A percentile compares a stretch with the other conserved stretches of the same genome.
These are phyloP conservation scores for Nemapogon koenigi DNA, from an alignment of 2,888 invertebrate genomes.

Conservation along the genomic window DNA sequence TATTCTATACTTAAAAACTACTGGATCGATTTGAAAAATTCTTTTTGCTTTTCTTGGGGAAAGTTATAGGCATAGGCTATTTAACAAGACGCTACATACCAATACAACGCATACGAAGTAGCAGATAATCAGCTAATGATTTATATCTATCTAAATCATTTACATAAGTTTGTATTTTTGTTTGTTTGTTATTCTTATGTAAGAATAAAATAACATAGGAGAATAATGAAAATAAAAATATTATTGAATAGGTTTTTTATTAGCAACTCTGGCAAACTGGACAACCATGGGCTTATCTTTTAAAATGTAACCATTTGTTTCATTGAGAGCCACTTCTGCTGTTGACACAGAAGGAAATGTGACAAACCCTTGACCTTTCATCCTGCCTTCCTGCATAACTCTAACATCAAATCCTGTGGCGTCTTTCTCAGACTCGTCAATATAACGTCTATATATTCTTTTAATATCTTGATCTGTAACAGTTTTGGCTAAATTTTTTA, in stretches of 20 bases:
- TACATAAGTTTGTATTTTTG: background rate
- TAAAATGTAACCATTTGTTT: conserved; percentile 87
- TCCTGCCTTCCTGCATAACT: conserved; percentile 92
- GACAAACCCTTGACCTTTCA: conserved; percentile 96
- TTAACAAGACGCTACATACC: too few relatives aligned
- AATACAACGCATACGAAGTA: too few relatives aligned
- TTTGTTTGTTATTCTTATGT: conserved; percentile 11
- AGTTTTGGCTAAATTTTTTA: conserved; percentile 88
- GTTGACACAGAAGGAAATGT: conserved; percentile 74
- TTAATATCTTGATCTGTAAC: conserved; percentile 78
- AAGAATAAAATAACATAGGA: conserved; percentile 1
- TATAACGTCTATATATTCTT: conserved; percentile 76
- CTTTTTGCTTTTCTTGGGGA: too few relatives aligned
- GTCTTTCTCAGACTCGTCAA: conserved; percentile 40
- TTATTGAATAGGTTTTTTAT: conserved; percentile 43
- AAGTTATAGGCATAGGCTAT: too few relatives aligned
- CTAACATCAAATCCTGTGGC: conserved; percentile 70
- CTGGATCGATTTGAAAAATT: too few relatives aligned
- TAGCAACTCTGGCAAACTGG: conserved; percentile 71
- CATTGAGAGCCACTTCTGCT: conserved; percentile 77
- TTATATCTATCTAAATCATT: background rate
- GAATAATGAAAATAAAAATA: conserved; percentile 15
- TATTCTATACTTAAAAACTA: too few relatives aligned
- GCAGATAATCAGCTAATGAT: too few relatives aligned
- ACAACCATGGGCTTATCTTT: conserved; percentile 92